These are phyloP conservation scores for Archips xylosteana DNA, from an alignment of 2,888 invertebrate species.

Conservation along the genomic window DNA sequence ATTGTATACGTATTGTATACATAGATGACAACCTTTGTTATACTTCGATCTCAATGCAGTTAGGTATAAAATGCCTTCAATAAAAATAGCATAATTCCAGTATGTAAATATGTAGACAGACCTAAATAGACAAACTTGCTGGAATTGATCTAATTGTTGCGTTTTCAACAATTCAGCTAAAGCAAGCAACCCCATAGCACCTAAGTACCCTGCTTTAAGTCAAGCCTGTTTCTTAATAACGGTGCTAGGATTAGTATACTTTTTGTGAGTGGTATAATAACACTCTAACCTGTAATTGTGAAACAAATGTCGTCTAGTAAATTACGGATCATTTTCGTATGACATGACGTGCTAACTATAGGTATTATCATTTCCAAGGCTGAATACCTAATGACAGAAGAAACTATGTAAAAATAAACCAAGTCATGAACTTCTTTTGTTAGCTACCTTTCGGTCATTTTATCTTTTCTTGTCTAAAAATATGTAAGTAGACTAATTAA, in stretches of 20 bases:
- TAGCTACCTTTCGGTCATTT: neutral
- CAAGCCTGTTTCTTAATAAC: neutral
- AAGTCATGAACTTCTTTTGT: neutral
- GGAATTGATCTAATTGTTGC: too few species aligned
- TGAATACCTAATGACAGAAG: slow-evolving; percentile 9
- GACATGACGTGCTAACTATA: slow-evolving; percentile 12
- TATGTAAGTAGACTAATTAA: too few species aligned
- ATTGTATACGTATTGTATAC: too few species aligned
- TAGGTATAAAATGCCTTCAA: too few species aligned
- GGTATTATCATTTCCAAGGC: slow-evolving; percentile 19
- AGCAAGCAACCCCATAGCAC: too few species aligned
- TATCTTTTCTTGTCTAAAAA: neutral
- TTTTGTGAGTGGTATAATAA: slow-evolving; percentile 11
- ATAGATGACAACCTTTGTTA: too few species aligned
- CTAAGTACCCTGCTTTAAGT: neutral
- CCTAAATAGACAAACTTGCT: too few species aligned
- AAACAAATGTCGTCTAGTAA: neutral
- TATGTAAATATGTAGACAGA: too few species aligned
- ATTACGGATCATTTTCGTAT: slow-evolving; percentile 3
- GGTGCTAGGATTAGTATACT: neutral
- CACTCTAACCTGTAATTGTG: slow-evolving; percentile 11
- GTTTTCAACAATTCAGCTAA: neutral
- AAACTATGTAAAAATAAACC: neutral
- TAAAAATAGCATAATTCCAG: too few species aligned
- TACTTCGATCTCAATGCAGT: too few species aligned